phyloP scores from a whole-genome alignment of 2,113 vertebrate genomes.

The Podarcis muralis region DNA sequence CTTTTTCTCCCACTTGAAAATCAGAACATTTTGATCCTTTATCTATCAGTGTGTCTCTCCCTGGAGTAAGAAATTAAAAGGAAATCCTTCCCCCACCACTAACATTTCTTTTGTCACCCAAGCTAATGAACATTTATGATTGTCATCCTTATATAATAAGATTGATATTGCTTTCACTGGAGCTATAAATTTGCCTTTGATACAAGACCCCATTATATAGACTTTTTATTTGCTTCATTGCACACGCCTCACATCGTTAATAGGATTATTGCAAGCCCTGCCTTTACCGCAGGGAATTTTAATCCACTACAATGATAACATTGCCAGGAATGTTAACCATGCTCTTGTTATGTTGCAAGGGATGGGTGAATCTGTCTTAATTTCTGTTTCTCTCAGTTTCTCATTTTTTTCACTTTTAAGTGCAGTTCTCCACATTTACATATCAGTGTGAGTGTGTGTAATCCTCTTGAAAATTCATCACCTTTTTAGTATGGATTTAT shows the following conservation, averaged over 20 bases:
- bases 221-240: conserved; percentile 19
- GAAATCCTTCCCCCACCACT: conserved; percentile 19
- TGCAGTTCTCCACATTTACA: no score
- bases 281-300: not conserved
- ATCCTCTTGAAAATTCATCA: no score
- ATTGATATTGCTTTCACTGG: conserved; percentile 31
- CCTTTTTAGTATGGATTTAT: no score
- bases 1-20: not conserved
- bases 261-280: conserved; percentile 10
- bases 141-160: conserved; percentile 42
- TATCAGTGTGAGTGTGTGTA: no score
- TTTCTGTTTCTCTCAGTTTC: not conserved
- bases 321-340: not conserved
- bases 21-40: not conserved
- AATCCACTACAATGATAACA: conserved; percentile 15
- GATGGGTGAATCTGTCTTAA: not conserved
- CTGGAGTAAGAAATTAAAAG: conserved; percentile 25
- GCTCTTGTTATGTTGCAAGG: not conserved
- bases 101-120: conserved; percentile 24
- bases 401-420: no score
- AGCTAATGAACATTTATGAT: conserved; percentile 45
- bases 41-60: not conserved
- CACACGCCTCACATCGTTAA: conserved; percentile 31
- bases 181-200: conserved; percentile 39
- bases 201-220: not conserved